Base-by-base conservation (phyloP, 2,888 invertebrate species). In the Halictus ligatus region DNA sequence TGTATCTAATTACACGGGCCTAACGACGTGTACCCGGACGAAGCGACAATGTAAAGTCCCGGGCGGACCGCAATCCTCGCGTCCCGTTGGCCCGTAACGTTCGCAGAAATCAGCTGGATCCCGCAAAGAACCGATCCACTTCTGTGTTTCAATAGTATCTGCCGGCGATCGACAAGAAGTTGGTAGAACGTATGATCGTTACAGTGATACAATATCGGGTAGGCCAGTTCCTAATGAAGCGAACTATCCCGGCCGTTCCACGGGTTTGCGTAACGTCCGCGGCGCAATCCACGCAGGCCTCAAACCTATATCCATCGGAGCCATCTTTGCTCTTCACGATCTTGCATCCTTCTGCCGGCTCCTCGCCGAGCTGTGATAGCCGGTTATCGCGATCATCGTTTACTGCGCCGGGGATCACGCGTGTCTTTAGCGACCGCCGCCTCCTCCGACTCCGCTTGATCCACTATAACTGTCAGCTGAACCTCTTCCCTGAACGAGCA, bases 121-220 rank as follows among this genome's bases (percentile, higher is more conserved):
- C 18, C 54, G 58, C 40, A 54, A 54, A 82, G 73, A 77, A 84
- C 54, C 69, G 77, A 78, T 84, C 84, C 75, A 60, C 69, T 84
- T 83, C 78, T 74, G 58, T 78, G 58, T 78, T 84, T 83, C 69
- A 83, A 84, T 84, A 74, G 83, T 83, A 84, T 83, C 83, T 84
- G 15, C 1, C 5, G 48, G 13, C 74, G 69, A 84, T 83, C 84
- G 78, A 77, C 82, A 77, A 82, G 84, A 84, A 84, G 78, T 40
- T 71, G 54, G 43, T 69, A 75, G 69, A 35, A 58, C 10, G 84
- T 74, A 71, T 50, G 84, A 84, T 84, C 84, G 83, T 75, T 84
- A 75, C 48, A 18, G n/a, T 54, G 83, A 84, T 78, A 83, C 77
- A 25, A 71, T 77, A 69, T 84, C 73, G 75, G 25, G 64, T n/a